Conservation (phyloP, 1,140 invertebrate species). For the Neoseiulus cucumeris region DNA sequence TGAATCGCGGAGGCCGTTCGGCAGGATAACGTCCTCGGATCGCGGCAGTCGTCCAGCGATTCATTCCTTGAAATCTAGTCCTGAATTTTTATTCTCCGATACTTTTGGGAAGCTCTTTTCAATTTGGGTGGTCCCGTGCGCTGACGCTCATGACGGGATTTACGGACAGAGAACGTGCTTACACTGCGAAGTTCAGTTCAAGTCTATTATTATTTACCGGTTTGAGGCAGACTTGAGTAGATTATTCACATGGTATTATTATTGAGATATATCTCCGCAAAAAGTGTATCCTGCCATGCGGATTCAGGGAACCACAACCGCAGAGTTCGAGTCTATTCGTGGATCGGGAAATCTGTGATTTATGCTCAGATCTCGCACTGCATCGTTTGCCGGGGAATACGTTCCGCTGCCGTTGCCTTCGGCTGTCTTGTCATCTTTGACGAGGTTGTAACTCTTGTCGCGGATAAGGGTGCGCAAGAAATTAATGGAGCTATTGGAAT, state of each 20-base stretch:
- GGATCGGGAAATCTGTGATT: slow-evolving; percentile 78
- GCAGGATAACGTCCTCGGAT: slow-evolving; percentile 89
- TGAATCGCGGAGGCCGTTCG: slow-evolving; percentile 84
- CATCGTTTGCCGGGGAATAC: slow-evolving; percentile 83
- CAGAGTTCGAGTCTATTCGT: slow-evolving; percentile 74
- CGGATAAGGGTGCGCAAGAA: slow-evolving; percentile 78
- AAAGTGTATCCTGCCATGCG: too few species aligned
- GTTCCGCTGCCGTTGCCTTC: slow-evolving; percentile 82
- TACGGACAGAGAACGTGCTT: slow-evolving; percentile 85
- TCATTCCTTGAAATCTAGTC: slow-evolving; percentile 71
- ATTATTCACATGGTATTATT: slow-evolving; percentile 91
- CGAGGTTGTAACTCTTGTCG: slow-evolving; percentile 63
- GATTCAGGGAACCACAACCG: too few species aligned
- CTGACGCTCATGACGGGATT: slow-evolving; percentile 93
- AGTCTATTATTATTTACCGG: too few species aligned
- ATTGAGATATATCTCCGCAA: too few species aligned
- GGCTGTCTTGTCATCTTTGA: slow-evolving; percentile 81
- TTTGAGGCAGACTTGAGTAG: too few species aligned
- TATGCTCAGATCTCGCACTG: slow-evolving; percentile 77
- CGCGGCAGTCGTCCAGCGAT: slow-evolving; percentile 86
- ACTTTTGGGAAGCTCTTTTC: slow-evolving; percentile 89
- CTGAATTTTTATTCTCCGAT: slow-evolving; percentile 95
- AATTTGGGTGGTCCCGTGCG: slow-evolving; percentile 72
- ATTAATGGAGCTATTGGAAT: slow-evolving; percentile 86
- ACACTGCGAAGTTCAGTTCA: too few species aligned